phyloP scores from a whole-genome alignment of 2,888 invertebrate species.

The Spilarctia lutea region DNA sequence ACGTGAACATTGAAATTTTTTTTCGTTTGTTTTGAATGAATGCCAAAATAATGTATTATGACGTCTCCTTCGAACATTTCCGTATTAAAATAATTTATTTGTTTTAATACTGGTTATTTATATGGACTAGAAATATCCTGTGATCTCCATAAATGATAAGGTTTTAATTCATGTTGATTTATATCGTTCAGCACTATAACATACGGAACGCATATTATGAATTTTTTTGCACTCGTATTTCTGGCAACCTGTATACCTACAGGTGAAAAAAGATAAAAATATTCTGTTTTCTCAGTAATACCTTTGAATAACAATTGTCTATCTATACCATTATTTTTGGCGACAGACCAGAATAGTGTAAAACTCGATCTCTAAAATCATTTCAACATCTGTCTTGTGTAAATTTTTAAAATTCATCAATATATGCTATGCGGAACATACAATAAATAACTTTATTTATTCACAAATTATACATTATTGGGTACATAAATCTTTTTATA shows the following conservation, averaged over 20 bases:
- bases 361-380: slow-evolving; percentile 1
- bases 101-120: slow-evolving; percentile 43
- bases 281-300: neutral
- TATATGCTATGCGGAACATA: neutral
- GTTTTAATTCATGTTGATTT: slow-evolving; percentile 9
- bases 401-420: neutral
- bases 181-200: neutral
- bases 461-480: neutral
- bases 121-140: slow-evolving; percentile 25
- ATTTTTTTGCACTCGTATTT: neutral
- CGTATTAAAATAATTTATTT: slow-evolving; percentile 51
- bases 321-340: slow-evolving; percentile 1
- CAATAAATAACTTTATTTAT: neutral
- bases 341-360: neutral
- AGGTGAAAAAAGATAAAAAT: neutral
- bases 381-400: neutral
- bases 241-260: neutral
- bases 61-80: slow-evolving; percentile 35
- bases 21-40: slow-evolving; percentile 59
- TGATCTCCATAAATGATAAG: neutral
- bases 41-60: slow-evolving; percentile 63
- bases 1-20: slow-evolving; percentile 53
- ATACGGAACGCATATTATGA: neutral
- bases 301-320: neutral
- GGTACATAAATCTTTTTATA: neutral